Evolutionary conservation across 2,797 vertebrate species (phyloP).

Genomic region (Epinephelus coioides): DNA sequence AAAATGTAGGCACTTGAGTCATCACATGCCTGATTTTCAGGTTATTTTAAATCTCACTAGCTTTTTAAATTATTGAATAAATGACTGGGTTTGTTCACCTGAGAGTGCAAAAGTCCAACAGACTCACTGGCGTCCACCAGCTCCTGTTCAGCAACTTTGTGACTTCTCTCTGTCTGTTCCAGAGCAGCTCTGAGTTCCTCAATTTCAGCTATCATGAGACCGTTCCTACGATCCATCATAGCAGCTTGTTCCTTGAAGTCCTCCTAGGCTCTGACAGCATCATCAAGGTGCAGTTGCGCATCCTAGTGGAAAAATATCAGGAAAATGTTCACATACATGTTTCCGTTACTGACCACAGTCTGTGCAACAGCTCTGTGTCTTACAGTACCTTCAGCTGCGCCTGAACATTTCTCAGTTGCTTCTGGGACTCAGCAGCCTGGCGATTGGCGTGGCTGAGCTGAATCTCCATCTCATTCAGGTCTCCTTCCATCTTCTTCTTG

Average conservation of each 20-base stretch:
- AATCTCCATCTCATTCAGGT: constrained; percentile 92
- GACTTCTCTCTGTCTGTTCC: constrained; percentile 89
- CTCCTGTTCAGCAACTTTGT: constrained; percentile 90
- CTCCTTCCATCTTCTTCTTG: constrained; percentile 94
- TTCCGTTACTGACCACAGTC: not conserved
- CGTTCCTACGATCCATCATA: constrained; percentile 89
- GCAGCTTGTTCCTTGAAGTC: constrained; percentile 92
- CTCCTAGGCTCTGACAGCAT: constrained; percentile 87
- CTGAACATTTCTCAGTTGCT: too few species aligned
- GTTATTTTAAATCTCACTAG: not conserved
- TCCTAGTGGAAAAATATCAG: constrained; percentile 74
- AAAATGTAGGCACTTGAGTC: not conserved
- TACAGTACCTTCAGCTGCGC: too few species aligned
- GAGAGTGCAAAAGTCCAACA: constrained; percentile 87
- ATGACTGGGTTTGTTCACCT: constrained; percentile 53
- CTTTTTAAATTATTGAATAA: not conserved
- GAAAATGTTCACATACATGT: not conserved
- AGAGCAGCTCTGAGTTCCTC: constrained; percentile 89
- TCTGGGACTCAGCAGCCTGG: constrained; percentile 84
- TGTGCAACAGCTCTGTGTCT: not conserved
- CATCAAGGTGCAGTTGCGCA: constrained; percentile 90
- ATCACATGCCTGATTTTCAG: not conserved
- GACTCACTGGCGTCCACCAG: constrained; percentile 87
- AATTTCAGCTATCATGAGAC: constrained; percentile 88
- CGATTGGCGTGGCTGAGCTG: constrained; percentile 90